These are phyloP conservation scores for Polyommatus icarus DNA, from an alignment of 2,888 invertebrate species.

Conservation along the genomic window DNA sequence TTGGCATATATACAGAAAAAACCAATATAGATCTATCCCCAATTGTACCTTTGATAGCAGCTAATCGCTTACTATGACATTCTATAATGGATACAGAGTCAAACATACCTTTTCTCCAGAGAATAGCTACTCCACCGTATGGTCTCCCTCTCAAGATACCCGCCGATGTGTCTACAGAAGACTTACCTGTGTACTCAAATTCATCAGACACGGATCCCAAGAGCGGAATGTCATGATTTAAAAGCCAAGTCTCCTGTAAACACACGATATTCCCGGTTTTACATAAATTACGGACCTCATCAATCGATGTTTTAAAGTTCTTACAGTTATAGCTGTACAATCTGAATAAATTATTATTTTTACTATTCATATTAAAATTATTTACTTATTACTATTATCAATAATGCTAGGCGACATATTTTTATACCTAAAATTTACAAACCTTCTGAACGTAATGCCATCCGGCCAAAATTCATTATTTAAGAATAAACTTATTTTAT, in stretches of 20 bases:
- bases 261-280: neutral
- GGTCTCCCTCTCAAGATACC: constrained; percentile 31
- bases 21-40: neutral
- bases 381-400: neutral
- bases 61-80: constrained; percentile 31
- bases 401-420: neutral
- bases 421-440: neutral
- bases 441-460: neutral
- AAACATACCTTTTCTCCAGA: constrained; percentile 15
- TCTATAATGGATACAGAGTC: constrained; percentile 25
- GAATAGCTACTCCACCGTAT: constrained; percentile 32
- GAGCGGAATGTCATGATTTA: neutral
- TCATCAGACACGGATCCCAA: neutral
- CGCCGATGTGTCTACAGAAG: constrained; percentile 18
- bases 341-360: neutral
- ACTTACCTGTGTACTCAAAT: constrained; percentile 33
- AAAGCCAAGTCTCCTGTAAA: constrained; percentile 9
- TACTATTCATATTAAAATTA: neutral
- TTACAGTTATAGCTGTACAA: neutral
- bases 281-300: neutral
- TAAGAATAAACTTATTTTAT: neutral
- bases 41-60: constrained; percentile 32
- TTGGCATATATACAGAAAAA: too few species aligned
- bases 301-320: neutral
- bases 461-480: neutral